Evolutionary conservation across 2,888 invertebrate genomes (phyloP), one percentile per base, ranked within the genome.

Genomic region (Cerceris rybyensis): DNA sequence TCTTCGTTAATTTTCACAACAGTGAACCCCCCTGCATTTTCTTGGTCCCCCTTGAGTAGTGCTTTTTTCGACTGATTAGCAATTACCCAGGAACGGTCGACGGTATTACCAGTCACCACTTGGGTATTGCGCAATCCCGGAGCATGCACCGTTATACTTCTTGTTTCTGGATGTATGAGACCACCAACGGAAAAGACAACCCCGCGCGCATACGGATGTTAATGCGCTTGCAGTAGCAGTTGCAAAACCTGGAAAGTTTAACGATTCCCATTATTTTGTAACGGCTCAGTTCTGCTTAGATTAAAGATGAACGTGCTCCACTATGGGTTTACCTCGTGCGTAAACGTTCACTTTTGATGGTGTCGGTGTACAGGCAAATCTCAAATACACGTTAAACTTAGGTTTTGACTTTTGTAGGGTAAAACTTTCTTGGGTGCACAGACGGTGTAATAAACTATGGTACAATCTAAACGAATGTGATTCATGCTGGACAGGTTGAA

Each of bases 161-260:
- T 74, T 72, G 77, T 57, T 67, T 73, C 64, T 59, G 64, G 63
- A 65, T 76, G 61, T 66, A 54, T 28, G 65, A 46, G 57, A 43
- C 7, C n/a, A 46, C 52, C 14, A 41, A 55, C 46, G 49, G 52
- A 55, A 74, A 52, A 65, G 70, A 69, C 85, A 72, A 84, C 82
- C 86, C 82, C 71, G 70, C 59, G 28, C 54, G 69, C 28, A 55
- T 55, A 67, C 78, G 78, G 80, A 87, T 83, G 82, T 84, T 82
- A 83, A 86, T 85, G 83, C 81, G 75, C 63, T 76, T 73, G 83
- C 64, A 55, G 80, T 50, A 71, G 77, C 70, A 78, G 81, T 90
- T 90, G 86, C 90, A 84, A 89, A 87, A 88, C 64, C 81, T 84
- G 84, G 89, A 89, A 90, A 90, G 88, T 90, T 86, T 87, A 89